These are phyloP conservation scores for Strix aluco DNA, from an alignment of 2,113 vertebrate genomes.

Conservation along the genomic window DNA sequence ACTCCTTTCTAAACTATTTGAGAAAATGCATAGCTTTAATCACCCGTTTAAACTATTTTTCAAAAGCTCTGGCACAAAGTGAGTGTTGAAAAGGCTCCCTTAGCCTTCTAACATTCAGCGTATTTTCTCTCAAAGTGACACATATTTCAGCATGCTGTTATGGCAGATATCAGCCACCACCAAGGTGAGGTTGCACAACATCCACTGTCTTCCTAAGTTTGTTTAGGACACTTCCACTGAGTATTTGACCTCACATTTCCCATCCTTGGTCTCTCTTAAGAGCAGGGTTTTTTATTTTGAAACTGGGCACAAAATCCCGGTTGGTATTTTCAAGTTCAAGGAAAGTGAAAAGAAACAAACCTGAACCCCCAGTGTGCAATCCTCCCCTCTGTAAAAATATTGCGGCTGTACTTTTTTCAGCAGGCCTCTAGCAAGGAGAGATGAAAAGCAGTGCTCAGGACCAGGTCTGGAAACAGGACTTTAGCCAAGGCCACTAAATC, in stretches of 20 bases:
- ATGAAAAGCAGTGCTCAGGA: not conserved
- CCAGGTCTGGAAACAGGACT: not conserved
- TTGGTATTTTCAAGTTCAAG: constrained; percentile 4
- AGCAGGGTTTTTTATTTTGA: not conserved
- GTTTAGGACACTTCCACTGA: not conserved
- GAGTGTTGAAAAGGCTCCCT: not conserved
- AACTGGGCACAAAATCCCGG: not conserved
- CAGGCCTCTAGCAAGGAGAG: not conserved
- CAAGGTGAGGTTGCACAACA: not conserved
- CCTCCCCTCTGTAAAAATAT: not conserved
- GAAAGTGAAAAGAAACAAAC: not conserved
- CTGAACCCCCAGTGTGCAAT: not conserved
- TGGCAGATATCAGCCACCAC: not conserved
- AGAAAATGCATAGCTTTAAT: not conserved
- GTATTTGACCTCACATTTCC: not conserved
- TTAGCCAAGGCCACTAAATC: not conserved
- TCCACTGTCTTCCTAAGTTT: not conserved
- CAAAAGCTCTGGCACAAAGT: not conserved
- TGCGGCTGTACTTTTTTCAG: not conserved
- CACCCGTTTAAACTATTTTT: not conserved
- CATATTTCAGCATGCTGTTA: not conserved
- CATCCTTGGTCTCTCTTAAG: not conserved
- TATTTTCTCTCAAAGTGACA: not conserved
- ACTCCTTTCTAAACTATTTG: not conserved
- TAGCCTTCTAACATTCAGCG: not conserved